Evolutionary conservation across 2,888 invertebrate genomes (phyloP).

Genomic region (Erebia epiphron): DNA sequence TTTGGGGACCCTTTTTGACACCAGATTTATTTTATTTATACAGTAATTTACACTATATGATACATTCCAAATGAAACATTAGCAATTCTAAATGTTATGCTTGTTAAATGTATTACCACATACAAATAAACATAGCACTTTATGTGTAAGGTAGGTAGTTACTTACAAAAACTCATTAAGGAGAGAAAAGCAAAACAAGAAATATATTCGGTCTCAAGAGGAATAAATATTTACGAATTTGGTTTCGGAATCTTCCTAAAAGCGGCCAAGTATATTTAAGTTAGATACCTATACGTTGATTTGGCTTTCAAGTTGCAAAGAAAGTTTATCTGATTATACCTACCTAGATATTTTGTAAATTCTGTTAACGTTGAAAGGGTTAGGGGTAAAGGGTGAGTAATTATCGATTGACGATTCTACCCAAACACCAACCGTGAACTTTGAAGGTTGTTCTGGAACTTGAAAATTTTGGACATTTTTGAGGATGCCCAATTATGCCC

Average conservation of each 20-base stretch:
- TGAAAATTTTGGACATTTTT: slow-evolving; percentile 66
- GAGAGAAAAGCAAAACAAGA: slow-evolving; percentile 5
- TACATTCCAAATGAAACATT: too few species aligned
- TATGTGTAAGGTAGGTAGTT: neutral
- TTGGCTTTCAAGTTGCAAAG: slow-evolving; percentile 34
- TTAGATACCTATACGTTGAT: slow-evolving; percentile 35
- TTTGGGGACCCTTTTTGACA: too few species aligned
- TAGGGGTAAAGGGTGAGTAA: slow-evolving; percentile 48
- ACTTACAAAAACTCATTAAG: slow-evolving; percentile 10
- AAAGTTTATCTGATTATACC: slow-evolving; percentile 46
- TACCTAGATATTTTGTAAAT: slow-evolving; percentile 25
- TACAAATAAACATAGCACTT: too few species aligned
- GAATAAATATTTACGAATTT: slow-evolving; percentile 14
- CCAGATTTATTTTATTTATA: too few species aligned
- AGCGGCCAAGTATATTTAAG: slow-evolving; percentile 1
- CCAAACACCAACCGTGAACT: slow-evolving; percentile 54
- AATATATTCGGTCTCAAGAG: slow-evolving; percentile 6
- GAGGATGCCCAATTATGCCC: slow-evolving; percentile 51
- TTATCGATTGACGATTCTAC: slow-evolving; percentile 69
- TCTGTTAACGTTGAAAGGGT: slow-evolving; percentile 32
- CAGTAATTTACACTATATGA: too few species aligned
- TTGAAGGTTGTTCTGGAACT: slow-evolving; percentile 60
- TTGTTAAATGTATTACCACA: too few species aligned
- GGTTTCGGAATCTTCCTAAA: slow-evolving; percentile 12
- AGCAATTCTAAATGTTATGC: too few species aligned